Percentiles rank a stretch among this genome's conserved stretches.
phyloP scores from a whole-genome alignment of 2,888 invertebrate species.

The Lithophane leautieri region DNA sequence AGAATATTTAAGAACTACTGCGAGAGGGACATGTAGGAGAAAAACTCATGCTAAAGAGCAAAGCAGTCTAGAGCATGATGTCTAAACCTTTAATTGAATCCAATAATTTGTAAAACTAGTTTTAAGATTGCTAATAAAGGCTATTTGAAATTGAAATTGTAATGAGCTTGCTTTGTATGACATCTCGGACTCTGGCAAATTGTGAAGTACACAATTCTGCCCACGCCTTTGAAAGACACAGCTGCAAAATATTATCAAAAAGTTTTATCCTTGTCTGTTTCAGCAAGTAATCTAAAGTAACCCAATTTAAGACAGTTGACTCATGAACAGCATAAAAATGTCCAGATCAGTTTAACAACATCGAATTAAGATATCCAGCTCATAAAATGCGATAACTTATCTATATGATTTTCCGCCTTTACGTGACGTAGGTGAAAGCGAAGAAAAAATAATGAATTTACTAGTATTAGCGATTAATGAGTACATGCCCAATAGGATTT shows the following conservation, averaged over 20 bases:
- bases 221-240: too few species aligned
- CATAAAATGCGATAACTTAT: constrained; percentile 35
- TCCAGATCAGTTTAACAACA: constrained; percentile 20
- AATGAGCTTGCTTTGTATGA: background rate
- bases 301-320: constrained; percentile 1
- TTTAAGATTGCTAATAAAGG: too few species aligned
- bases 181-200: background rate
- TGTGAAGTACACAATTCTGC: background rate
- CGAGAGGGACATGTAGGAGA: too few species aligned
- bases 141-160: background rate
- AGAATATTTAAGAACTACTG: too few species aligned
- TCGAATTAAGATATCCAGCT: constrained; percentile 14
- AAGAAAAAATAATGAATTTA: background rate
- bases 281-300: background rate
- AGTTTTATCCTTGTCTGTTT: too few species aligned
- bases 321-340: constrained; percentile 8
- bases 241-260: background rate
- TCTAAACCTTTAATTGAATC: too few species aligned
- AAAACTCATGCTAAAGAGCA: too few species aligned
- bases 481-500: background rate
- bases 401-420: constrained; percentile 7
- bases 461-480: background rate
- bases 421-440: background rate
- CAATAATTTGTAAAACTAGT: too few species aligned
- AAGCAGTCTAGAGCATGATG: too few species aligned